phyloP scores from a whole-genome alignment of 2,797 vertebrate genomes.

The Chaetodon trifasciatus region DNA sequence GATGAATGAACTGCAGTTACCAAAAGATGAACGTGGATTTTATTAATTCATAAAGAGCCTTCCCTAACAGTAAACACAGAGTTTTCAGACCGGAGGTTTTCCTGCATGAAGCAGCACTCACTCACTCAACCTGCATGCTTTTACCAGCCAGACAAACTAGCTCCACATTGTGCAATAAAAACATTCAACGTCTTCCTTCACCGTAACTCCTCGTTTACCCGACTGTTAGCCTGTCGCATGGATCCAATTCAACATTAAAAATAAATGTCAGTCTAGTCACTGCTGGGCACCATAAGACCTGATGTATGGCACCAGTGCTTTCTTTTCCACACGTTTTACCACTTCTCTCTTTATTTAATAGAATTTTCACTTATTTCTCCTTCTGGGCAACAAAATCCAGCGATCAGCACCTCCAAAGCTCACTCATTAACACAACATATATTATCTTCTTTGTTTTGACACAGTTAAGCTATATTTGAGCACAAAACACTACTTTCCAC shows the following conservation, averaged over 20 bases:
- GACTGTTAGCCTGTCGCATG: background rate
- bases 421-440: background rate
- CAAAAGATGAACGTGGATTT: conserved; percentile 21
- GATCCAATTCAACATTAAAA: conserved; percentile 24
- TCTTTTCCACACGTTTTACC: background rate
- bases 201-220: background rate
- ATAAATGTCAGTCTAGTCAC: conserved; percentile 19
- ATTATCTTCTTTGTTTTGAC: too few relatives aligned
- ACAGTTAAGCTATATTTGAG: too few relatives aligned
- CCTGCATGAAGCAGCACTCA: background rate
- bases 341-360: background rate
- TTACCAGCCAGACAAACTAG: background rate
- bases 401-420: background rate
- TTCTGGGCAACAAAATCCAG: background rate
- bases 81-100: background rate
- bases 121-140: background rate
- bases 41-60: conserved; percentile 33
- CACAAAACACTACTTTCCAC: too few relatives aligned
- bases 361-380: too few relatives aligned
- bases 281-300: background rate
- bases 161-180: background rate
- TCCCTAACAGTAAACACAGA: background rate
- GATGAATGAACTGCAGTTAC: conserved; percentile 35
- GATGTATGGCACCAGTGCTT: background rate
- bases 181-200: background rate